These are phyloP conservation scores for Danaus chrysippus DNA, from an alignment of 2,888 invertebrate genomes.

Conservation along the genomic window DNA sequence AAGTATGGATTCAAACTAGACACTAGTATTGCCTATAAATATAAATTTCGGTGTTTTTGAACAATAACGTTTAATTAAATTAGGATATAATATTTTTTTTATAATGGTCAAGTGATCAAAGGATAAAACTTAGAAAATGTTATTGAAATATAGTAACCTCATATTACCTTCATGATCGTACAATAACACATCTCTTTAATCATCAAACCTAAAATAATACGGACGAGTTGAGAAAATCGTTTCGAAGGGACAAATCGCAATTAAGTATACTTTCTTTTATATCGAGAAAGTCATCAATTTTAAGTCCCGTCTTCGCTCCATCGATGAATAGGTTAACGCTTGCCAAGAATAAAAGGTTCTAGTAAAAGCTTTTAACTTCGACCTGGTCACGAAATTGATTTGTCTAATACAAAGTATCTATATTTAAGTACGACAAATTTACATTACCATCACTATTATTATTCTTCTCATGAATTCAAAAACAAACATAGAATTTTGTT, in stretches of 20 bases:
- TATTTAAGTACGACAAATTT: not conserved
- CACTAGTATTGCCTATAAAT: no score
- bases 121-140: no score
- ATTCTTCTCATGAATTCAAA: not conserved
- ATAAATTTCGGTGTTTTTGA: no score
- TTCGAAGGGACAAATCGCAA: slow-evolving; percentile 16
- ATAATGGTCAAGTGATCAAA: no score
- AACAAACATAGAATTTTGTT: not conserved
- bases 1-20: no score
- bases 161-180: no score
- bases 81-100: no score
- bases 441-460: no score
- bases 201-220: no score
- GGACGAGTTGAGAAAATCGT: not conserved
- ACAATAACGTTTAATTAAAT: no score
- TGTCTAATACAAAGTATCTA: slow-evolving; percentile 11
- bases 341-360: slow-evolving; percentile 23
- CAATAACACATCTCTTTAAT: no score
- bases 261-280: slow-evolving; percentile 15
- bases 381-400: slow-evolving; percentile 17
- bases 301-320: slow-evolving; percentile 13
- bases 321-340: slow-evolving; percentile 21
- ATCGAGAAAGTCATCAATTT: slow-evolving; percentile 18
- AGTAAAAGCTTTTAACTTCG: slow-evolving; percentile 23
- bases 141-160: no score